These are phyloP conservation scores for Scytalopus superciliaris DNA, from an alignment of 2,113 vertebrate genomes.

Conservation along the genomic window DNA sequence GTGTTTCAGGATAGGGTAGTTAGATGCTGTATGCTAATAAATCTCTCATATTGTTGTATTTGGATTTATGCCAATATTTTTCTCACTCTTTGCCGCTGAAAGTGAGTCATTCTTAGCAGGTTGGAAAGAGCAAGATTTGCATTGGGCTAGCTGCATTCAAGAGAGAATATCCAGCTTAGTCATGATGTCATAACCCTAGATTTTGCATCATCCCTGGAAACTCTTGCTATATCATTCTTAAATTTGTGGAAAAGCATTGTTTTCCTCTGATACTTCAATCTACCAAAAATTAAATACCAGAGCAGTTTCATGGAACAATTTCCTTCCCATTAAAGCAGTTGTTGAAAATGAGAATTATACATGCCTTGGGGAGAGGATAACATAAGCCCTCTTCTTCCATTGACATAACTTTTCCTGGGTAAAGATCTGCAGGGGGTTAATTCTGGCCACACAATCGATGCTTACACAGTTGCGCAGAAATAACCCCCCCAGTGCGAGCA, in stretches of 20 bases:
- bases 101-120: background rate
- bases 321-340: background rate
- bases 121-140: background rate
- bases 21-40: background rate
- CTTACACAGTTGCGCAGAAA: background rate
- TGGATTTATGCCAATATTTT: background rate
- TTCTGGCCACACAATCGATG: background rate
- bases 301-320: background rate
- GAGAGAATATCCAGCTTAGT: background rate
- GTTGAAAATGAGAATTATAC: background rate
- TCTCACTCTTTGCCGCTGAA: background rate
- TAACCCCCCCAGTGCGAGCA: background rate
- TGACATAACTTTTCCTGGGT: background rate
- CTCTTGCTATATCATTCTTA: background rate
- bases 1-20: background rate
- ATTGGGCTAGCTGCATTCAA: background rate
- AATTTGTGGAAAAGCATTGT: background rate
- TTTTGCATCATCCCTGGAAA: background rate
- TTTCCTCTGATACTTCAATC: background rate
- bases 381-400: background rate
- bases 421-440: background rate
- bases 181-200: background rate
- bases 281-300: background rate
- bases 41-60: background rate
- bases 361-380: background rate